Base-by-base conservation (phyloP, 2,888 invertebrate genomes). In the Agrenia bidenticulata region DNA sequence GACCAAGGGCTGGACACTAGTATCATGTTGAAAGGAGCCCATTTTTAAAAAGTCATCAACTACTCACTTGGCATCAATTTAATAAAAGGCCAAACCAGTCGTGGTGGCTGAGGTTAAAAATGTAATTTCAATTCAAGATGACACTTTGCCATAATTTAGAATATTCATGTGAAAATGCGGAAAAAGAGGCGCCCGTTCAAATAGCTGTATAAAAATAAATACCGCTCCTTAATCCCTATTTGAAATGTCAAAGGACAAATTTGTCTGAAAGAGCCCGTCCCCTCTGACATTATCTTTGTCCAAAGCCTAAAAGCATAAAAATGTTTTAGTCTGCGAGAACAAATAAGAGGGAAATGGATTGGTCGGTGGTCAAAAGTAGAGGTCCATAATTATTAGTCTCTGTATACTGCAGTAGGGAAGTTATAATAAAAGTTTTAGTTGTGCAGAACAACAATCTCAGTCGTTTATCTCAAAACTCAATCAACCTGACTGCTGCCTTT, bases 381-480 rank as follows among this genome's bases (percentile, higher is more conserved):
- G 32, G 32, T 32, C 32, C 32, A 32, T 32, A 32, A 32, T 32
- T 32, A 32, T 11, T 32, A 32, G 32, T 32, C 45, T 45, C 17
- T 45, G 15, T 17, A 39, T 11, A 15, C 39, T n/a, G 15, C 5
- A 17, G 19, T 19, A 19, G 5, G 4, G 15, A 45, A 45, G 17
- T 45, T 15, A 5, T 45, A 45, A 9, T 15, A n/a, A 17, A 19
- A 19, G 4, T 19, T 45, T 15, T 45, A 19, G 32, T 32, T 32
- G 32, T 45, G 4, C 19, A 45, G n/a, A 45, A 15, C 7, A 19
- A 45, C 45, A 45, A 45, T 45, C 45, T 45, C 45, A 45, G 45
- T 19, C 45, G 45, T 45, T 45, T 19, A 45, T 45, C 45, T 32
- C 32, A 9, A 5, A 45, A 17, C 19, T 15, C n/a, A 45, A 45